Evolutionary conservation across 2,888 invertebrate genomes (phyloP), one percentile per base, ranked within the genome.

Genomic region (Tetheella fluctuosa): DNA sequence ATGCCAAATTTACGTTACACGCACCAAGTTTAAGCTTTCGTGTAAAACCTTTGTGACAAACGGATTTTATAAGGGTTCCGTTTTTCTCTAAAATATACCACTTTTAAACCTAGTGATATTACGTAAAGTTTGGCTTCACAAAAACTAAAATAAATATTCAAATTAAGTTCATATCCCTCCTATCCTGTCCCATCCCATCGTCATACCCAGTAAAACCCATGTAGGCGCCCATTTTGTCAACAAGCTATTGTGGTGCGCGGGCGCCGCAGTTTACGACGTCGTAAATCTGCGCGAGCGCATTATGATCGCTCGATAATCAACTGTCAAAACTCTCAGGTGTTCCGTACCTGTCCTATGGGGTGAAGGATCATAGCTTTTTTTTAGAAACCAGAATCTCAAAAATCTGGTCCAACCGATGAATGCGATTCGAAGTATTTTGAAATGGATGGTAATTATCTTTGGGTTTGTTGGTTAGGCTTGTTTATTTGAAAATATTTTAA

Each of bases 251-350:
- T 75, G 77, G 70, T 78, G 84, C 83, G 84, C 84, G 78, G 74
- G 83, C 83, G 86, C 83, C 79, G 74, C 77, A 68, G 74, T 88
- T 89, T 88, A 89, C 77, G 85, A 82, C 82, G 84, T 79, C 81
- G 82, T 91, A 90, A 90, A 89, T 88, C 85, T 84, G 80, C 71
- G 67, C 76, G 60, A 65, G 68, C 70, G 75, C 81, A 80, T 81
- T 81, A 82, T 81, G 86, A 84, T 85, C 83, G 78, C 80, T 76
- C 77, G 85, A 83, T 84, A 81, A 77, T 82, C 77, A 76, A 74
- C 81, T 82, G 84, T 86, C 85, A 84, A 82, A 84, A 83, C 80
- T 81, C 70, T 76, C 48, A 48, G 48, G 48, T 48, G 48, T 67
- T 65, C 61, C 13, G 34, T 65, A 68, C 67, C 65, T 66, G 66